Base-by-base conservation (phyloP, 2,888 invertebrate species). In the Tachina grossa region DNA sequence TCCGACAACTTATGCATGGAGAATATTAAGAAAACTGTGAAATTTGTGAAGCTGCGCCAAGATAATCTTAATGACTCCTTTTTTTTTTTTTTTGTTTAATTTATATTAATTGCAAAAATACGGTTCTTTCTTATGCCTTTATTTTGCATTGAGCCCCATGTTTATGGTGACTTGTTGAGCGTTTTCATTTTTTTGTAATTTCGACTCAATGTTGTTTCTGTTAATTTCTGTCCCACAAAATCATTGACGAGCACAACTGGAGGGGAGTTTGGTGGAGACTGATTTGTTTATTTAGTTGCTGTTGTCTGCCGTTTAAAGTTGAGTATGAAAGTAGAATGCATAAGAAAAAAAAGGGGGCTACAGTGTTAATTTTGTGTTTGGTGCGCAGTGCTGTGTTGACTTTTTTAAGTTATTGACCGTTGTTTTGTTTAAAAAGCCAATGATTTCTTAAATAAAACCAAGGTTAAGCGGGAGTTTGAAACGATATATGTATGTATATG, bases 391-490 rank as follows among this genome's bases (percentile, higher is more conserved):
- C 22, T 57, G 49, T 68, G 57, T 77, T 66, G 55, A 74, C 59
- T 68, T 76, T 68, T 76, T 69, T 55, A 83, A 59, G 71, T 77
- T 83, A 59, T 51, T 77, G 77, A 77, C 71, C 82, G 82, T 77
- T 83, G 82, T 77, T 77, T 79, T 76, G 47, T 76, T 85, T 65
- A 13, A 78, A 82, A 78, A 85, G 68, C 65, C 78, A 81, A 82
- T 51, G 85, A 71, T 82, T 85, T 69, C 75, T 69, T 74, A 43
- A 78, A 78, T 65, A 53, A 71, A 82, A 49, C 75, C 85, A 82
- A 85, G 85, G 85, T 82, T 83, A 83, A 66, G 78, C 82, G 75
- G 78, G 82, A 78, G 51, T 79, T 85, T 76, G 19, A 77, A 72
- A 57, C 65, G 63, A 65, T 71, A 76, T 71, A 75, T 59, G 66